Percentiles rank a stretch among this genome's conserved stretches.
Evolutionary conservation across 2,888 invertebrate species (phyloP).

Genomic region (Elmis aenea): DNA sequence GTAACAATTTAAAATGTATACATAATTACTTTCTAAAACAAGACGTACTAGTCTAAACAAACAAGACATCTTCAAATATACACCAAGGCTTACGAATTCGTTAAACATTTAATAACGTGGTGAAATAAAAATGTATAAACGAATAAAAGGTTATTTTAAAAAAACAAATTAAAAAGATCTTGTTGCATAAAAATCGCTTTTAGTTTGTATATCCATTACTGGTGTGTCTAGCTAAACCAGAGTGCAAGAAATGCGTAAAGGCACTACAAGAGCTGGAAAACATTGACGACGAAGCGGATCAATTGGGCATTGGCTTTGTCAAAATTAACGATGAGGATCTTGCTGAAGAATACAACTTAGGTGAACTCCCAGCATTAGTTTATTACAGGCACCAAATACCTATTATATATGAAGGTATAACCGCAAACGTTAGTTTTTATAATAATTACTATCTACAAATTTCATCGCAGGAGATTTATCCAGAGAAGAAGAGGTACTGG

Average conservation of each 20-base stretch:
- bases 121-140: too few relatives aligned
- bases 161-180: too few relatives aligned
- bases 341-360: conserved; percentile 89
- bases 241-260: conserved; percentile 88
- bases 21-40: too few relatives aligned
- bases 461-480: conserved; percentile 73
- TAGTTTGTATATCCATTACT: too few relatives aligned
- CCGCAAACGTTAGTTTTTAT: not conserved
- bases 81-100: too few relatives aligned
- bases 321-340: conserved; percentile 89
- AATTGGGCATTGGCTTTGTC: conserved; percentile 89
- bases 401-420: conserved; percentile 85
- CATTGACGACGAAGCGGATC: conserved; percentile 92
- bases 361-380: conserved; percentile 79
- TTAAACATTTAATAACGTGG: too few relatives aligned
- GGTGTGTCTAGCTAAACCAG: conserved; percentile 72
- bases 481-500: conserved; percentile 85
- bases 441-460: conserved; percentile 4
- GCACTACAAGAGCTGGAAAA: conserved; percentile 88
- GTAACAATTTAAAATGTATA: too few relatives aligned
- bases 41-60: too few relatives aligned
- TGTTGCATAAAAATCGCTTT: too few relatives aligned
- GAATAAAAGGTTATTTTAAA: too few relatives aligned
- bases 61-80: too few relatives aligned
- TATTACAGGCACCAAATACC: conserved; percentile 93